Percentiles rank a stretch among this genome's conserved stretches.
These are phyloP conservation scores for Cremastinae sp. DNA, from an alignment of 2,888 invertebrate species.

Conservation along the genomic window DNA sequence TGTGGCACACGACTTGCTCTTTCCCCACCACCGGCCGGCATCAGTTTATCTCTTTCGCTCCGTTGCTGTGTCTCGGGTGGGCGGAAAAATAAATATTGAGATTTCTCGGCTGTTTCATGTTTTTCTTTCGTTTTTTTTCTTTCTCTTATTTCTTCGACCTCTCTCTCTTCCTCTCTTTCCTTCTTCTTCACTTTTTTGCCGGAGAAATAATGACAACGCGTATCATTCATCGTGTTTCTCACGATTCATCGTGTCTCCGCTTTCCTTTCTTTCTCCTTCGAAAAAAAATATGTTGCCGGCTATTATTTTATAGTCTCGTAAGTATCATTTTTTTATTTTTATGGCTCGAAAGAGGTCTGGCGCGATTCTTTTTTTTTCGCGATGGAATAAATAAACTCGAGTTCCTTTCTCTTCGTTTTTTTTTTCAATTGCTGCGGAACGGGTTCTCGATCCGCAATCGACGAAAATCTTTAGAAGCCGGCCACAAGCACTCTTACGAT, in stretches of 20 bases:
- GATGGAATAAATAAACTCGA: background rate
- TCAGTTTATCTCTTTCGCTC: conserved; percentile 40
- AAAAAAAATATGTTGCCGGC: conserved; percentile 42
- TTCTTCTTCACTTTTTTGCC: conserved; percentile 49
- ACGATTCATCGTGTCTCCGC: conserved; percentile 37
- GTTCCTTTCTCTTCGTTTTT: background rate
- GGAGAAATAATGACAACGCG: conserved; percentile 49
- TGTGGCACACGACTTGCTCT: conserved; percentile 56
- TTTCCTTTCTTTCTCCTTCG: conserved; percentile 18
- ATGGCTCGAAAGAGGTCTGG: no score
- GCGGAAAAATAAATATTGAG: conserved; percentile 73
- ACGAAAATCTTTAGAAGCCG: conserved; percentile 13
- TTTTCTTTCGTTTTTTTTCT: conserved; percentile 15
- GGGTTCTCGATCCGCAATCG: conserved; percentile 5
- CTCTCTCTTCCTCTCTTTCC: conserved; percentile 12
- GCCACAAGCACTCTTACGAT: conserved; percentile 45
- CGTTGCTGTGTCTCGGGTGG: conserved; percentile 63
- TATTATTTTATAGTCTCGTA: conserved; percentile 35
- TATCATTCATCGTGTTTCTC: conserved; percentile 54
- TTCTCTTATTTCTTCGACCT: conserved; percentile 19
- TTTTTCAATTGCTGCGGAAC: background rate
- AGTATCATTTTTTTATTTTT: conserved; percentile 12
- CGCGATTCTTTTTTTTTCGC: background rate
- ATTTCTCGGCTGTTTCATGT: conserved; percentile 64
- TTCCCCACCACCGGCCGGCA: conserved; percentile 28